Conservation (phyloP, 2,797 vertebrate genomes). For the Rhinogobio ventralis region DNA sequence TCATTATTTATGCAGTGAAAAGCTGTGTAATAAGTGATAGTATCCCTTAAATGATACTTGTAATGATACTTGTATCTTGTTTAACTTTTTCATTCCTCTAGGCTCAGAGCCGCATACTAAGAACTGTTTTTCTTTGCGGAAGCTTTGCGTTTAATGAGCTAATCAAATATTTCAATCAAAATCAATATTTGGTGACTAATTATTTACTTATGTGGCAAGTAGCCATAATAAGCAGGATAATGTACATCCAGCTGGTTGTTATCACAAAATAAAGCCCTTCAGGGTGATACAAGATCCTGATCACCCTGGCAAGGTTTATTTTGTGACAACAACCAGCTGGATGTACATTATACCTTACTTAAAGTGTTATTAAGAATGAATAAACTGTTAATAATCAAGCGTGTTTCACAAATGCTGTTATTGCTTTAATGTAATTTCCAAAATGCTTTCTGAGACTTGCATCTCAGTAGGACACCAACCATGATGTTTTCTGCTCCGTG, state of each 20-base stretch:
- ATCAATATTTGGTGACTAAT: background rate
- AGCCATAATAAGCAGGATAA: background rate
- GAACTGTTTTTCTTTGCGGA: background rate
- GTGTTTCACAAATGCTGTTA: constrained; percentile 26
- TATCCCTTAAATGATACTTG: background rate
- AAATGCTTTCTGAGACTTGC: constrained; percentile 31
- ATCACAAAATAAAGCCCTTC: background rate
- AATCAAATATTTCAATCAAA: background rate
- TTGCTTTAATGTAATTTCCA: constrained; percentile 38
- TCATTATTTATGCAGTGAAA: background rate
- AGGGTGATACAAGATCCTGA: background rate
- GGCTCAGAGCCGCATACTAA: background rate
- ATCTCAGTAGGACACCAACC: constrained; percentile 16
- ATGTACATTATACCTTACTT: background rate
- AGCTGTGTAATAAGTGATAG: background rate
- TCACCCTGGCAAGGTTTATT: background rate
- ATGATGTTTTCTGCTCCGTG: constrained; percentile 35
- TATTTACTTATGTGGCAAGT: background rate
- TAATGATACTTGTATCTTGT: background rate
- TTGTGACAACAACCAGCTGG: background rate
- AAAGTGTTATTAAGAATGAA: background rate
- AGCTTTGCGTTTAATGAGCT: background rate
- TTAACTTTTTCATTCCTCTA: background rate
- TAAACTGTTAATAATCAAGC: constrained; percentile 28
- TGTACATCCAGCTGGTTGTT: background rate